phyloP scores from a whole-genome alignment of 2,797 vertebrate genomes.

The Mus spretus region DNA sequence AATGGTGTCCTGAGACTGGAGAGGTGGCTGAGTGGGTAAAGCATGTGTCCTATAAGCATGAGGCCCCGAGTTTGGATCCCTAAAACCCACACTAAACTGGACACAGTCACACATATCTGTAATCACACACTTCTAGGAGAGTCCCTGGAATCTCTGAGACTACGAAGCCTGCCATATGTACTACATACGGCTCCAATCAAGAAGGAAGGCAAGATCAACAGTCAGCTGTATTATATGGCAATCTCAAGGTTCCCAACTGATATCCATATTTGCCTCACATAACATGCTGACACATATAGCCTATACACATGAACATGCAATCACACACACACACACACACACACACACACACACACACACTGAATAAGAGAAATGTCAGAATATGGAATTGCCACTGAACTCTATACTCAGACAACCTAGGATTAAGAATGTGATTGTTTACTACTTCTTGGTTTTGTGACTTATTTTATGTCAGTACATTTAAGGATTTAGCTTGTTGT shows the following conservation, averaged over 20 bases:
- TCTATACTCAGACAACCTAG: neutral
- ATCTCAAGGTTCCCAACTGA: neutral
- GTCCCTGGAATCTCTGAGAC: too few relatives aligned
- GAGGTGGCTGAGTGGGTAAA: neutral
- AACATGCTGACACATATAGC: neutral
- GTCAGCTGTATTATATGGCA: too few relatives aligned
- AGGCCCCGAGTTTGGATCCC: neutral
- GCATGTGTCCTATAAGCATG: neutral
- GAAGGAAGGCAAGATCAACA: neutral
- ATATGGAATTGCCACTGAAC: neutral
- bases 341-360: neutral
- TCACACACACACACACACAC: too few relatives aligned
- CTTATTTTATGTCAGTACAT: neutral
- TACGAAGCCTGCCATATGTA: too few relatives aligned
- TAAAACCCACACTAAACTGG: neutral
- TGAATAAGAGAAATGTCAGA: neutral
- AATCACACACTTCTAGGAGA: too few relatives aligned
- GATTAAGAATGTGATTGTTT: neutral
- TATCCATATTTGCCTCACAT: neutral
- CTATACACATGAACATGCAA: neutral
- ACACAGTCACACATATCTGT: neutral
- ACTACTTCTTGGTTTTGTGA: neutral
- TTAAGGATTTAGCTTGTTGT: constrained; percentile 14
- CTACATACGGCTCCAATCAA: neutral
- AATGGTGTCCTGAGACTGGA: neutral